Evolutionary conservation across 1,140 invertebrate species (phyloP).

Genomic region (Ceratitis capitata): DNA sequence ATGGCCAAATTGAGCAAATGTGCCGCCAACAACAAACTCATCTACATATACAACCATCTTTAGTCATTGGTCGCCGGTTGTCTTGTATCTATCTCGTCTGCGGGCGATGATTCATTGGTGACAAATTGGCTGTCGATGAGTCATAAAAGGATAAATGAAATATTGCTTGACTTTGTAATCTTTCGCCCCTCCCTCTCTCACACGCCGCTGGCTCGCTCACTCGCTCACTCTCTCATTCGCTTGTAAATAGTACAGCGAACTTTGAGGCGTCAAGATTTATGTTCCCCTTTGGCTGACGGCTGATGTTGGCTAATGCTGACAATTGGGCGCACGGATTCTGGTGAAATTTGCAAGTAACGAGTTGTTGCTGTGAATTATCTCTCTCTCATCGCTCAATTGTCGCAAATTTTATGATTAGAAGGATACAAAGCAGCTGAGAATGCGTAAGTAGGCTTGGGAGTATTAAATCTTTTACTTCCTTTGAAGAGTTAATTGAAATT

Average conservation of each 20-base stretch:
- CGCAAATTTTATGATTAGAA: neutral
- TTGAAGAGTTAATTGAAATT: neutral
- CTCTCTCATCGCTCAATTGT: neutral
- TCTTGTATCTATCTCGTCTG: neutral
- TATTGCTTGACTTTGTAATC: neutral
- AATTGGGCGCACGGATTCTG: neutral
- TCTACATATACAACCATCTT: too few relatives aligned
- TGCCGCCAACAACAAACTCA: too few relatives aligned
- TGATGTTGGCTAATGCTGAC: neutral
- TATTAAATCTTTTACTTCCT: neutral
- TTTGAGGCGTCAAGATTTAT: neutral
- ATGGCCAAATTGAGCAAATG: conserved; percentile 26
- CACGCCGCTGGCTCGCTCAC: too few relatives aligned
- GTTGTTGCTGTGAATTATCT: neutral
- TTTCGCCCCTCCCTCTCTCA: too few relatives aligned
- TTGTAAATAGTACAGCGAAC: neutral
- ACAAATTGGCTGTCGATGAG: conserved; percentile 37
- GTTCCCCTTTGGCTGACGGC: neutral
- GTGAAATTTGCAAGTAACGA: neutral
- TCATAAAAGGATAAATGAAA: conserved; percentile 1
- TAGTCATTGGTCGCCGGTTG: neutral
- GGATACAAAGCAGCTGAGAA: too few relatives aligned
- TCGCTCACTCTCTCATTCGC: neutral
- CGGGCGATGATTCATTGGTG: conserved; percentile 25
- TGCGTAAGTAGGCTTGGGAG: neutral